Base-by-base conservation (phyloP, 2,888 invertebrate genomes). In the Caenorhabditis sp. region DNA sequence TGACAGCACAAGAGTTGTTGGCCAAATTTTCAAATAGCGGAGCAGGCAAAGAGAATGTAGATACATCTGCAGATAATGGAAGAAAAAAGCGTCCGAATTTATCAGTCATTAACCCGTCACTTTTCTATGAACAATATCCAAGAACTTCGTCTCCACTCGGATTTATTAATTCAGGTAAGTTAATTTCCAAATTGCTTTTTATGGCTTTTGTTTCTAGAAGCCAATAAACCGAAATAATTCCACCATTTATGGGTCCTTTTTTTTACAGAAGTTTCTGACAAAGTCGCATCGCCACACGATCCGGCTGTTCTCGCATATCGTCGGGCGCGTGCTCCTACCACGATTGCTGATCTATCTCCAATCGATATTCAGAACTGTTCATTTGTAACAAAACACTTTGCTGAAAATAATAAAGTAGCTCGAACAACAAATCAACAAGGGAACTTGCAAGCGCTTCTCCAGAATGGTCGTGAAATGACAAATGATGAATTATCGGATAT, bases 401-500 rank as follows among this genome's bases (percentile, higher is more conserved):
- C 12, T 20, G 60, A 66, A 12, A 56, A 60, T 31, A n/a, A 21
- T 12, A 1, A 58, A 20, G 12, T 36, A 4, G n/a, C 36, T 2
- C n/a, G n/a, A 31, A 31, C 10, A 7, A 10, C 10, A 31, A 31
- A 31, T 31, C 31, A 31, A 31, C 31, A 4, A 10, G 31, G 10
- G 31, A 31, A 31, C 4, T 17, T 20, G 14, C 8, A 49, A 17
- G 1, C 20, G n/a, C 7, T 26, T 0, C 20, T 50, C 31, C 31
- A 31, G 1, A 10, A 4, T 0, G 36, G 59, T 1, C 63, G 74
- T n/a, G 69, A 74, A 25, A 58, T 70, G 63, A 74, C 74, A 1
- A 74, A 74, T 50, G 74, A 74, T 0, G 74, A 74, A 31, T 23
- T 74, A 23, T 74, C 74, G 14, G 74, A 74, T 49, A 69, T 74